Evolutionary conservation across 2,113 vertebrate species (phyloP).

Genomic region (Petrocephalus zakoni): DNA sequence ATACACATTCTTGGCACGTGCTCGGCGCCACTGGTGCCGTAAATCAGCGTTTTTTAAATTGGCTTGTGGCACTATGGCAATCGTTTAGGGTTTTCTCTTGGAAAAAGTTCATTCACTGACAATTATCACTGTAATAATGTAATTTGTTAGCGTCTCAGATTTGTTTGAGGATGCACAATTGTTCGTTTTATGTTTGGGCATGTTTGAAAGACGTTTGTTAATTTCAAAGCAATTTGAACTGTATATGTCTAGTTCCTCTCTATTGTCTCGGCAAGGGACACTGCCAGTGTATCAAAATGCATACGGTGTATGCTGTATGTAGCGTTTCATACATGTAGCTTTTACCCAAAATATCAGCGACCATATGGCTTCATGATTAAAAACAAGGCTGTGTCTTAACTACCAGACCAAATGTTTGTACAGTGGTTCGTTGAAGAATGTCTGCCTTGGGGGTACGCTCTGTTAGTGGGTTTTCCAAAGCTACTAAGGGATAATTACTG

Average conservation of each 20-base stretch:
- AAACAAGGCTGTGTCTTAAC: not conserved
- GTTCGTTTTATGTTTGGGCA: not conserved
- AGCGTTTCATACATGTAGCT: not conserved
- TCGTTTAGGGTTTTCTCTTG: not conserved
- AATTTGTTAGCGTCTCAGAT: not conserved
- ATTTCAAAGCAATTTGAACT: not conserved
- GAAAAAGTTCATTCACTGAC: not conserved
- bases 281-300: not conserved
- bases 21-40: not conserved
- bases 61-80: not conserved
- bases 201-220: not conserved
- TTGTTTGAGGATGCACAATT: not conserved
- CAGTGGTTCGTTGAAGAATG: conserved; percentile 29
- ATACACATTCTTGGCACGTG: not conserved
- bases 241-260: not conserved
- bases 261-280: not conserved
- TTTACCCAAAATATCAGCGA: not conserved
- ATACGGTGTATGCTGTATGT: too few relatives aligned
- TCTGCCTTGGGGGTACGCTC: conserved; percentile 18
- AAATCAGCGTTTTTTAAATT: not conserved
- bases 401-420: not conserved
- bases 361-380: not conserved
- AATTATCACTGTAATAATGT: not conserved
- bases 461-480: conserved; percentile 17
- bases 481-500: conserved; percentile 16